Evolutionary conservation across 1,140 invertebrate genomes (phyloP), one percentile per base, ranked within the genome.

Genomic region (Drosophila kanapiae): DNA sequence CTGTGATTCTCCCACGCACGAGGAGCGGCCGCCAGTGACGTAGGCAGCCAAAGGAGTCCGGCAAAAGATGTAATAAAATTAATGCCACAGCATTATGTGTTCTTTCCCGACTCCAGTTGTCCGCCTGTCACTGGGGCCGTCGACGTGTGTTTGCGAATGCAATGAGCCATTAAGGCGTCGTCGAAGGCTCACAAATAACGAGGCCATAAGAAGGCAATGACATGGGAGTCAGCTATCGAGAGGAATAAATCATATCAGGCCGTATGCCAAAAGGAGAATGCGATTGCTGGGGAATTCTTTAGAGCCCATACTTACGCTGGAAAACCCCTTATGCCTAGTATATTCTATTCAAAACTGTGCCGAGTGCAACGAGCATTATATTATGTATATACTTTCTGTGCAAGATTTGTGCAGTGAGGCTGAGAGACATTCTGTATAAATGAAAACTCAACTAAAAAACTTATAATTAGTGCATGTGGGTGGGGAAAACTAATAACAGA

Each of bases 61-160:
- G 47, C 63, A 75, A 53, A 78, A 84, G 64, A 88, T 57, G 74
- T 67, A 75, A 88, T 90, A 88, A 88, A 84, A 90, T 90, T 75
- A 75, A 88, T 87, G 77, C 68, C 61, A 27, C 63, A 42, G 57
- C 64, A 80, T 78, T 84, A 78, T 68, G 57, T 72, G 43, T 75
- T 60, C 58, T 68, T 67, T 13, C 16, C 37, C 35, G 7, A 42
- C 16, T 23, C 47, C 18, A 67, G 37, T 11, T n/a, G 35, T 29
- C 7, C 60, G 9, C 38, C 23, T 59, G 58, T 54, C 37, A 27
- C 40, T n/a, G 33, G 51, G 18, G 7, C 47, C 27, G 63, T 16
- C 23, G 53, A 10, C 54, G 37, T 57, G 49, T 77, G 56, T 62
- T 58, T 70, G 65, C 53, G 58, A 76, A 49, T 79, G 68, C 84